phyloP scores from a whole-genome alignment of 2,888 invertebrate species.

The Sicus ferrugineus region DNA sequence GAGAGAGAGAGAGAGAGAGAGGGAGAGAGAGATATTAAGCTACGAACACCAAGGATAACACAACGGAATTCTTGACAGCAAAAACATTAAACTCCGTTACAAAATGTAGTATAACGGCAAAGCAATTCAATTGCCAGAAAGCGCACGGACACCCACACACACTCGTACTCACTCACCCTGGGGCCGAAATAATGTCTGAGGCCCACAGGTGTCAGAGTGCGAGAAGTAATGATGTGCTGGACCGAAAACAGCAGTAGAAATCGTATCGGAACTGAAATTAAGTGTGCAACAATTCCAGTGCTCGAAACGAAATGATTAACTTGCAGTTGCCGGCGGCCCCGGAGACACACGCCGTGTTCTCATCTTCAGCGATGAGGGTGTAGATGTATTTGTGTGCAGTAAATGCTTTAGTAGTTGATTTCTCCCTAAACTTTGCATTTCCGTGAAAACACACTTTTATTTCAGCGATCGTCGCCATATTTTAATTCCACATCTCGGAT shows the following conservation, averaged over 20 bases:
- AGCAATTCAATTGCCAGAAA: slow-evolving; percentile 21
- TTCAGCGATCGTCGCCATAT: too few relatives aligned
- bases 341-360: too few relatives aligned
- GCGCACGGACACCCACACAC: not conserved
- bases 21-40: not conserved
- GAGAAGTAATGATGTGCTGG: not conserved
- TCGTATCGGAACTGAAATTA: slow-evolving; percentile 36
- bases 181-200: not conserved
- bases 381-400: too few relatives aligned
- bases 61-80: slow-evolving; percentile 41
- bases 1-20: not conserved
- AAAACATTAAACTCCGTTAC: slow-evolving; percentile 41
- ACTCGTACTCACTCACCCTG: not conserved
- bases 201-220: not conserved
- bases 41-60: slow-evolving; percentile 22
- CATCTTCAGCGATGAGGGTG: too few relatives aligned
- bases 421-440: too few relatives aligned
- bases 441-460: too few relatives aligned
- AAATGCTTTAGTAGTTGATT: too few relatives aligned
- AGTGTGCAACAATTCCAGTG: slow-evolving; percentile 34
- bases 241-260: not conserved
- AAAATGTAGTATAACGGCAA: slow-evolving; percentile 13
- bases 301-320: slow-evolving; percentile 1
- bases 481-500: too few relatives aligned
- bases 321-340: too few relatives aligned